Evolutionary conservation across 2,888 invertebrate genomes (phyloP).

Genomic region (Cynaeus angustus): DNA sequence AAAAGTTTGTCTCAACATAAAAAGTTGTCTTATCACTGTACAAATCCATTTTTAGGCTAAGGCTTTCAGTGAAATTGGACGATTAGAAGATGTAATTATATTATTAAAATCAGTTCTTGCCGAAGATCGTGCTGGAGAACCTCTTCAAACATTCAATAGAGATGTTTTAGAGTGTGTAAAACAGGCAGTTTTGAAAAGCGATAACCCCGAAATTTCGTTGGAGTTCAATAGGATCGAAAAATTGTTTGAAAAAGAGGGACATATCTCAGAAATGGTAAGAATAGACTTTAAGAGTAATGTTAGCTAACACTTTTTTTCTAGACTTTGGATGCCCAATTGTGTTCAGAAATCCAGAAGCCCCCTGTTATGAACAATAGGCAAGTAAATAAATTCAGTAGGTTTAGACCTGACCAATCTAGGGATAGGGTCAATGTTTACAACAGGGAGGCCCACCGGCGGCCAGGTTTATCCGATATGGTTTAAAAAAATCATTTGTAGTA

Average conservation of each 20-base stretch:
- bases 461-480: constrained; percentile 51
- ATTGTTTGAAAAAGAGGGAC: constrained; percentile 73
- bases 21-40: not conserved
- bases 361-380: constrained; percentile 53
- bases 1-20: constrained; percentile 71
- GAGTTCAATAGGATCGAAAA: constrained; percentile 76
- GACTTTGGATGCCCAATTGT: constrained; percentile 70
- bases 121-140: constrained; percentile 72
- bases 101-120: constrained; percentile 76
- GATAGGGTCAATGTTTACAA: constrained; percentile 2
- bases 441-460: constrained; percentile 25
- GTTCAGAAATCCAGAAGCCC: constrained; percentile 63
- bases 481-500: constrained; percentile 19
- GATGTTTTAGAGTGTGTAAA: constrained; percentile 77
- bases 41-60: constrained; percentile 68
- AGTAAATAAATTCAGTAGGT: constrained; percentile 16
- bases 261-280: constrained; percentile 66
- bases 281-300: not conserved
- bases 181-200: constrained; percentile 71
- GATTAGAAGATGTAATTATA: constrained; percentile 79
- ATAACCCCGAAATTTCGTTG: constrained; percentile 73
- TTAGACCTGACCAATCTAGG: not conserved
- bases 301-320: constrained; percentile 57
- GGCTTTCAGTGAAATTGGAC: constrained; percentile 76
- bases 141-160: constrained; percentile 75